Conservation (phyloP, 2,113 vertebrate species). For the Tetraodon nigroviridis region DNA sequence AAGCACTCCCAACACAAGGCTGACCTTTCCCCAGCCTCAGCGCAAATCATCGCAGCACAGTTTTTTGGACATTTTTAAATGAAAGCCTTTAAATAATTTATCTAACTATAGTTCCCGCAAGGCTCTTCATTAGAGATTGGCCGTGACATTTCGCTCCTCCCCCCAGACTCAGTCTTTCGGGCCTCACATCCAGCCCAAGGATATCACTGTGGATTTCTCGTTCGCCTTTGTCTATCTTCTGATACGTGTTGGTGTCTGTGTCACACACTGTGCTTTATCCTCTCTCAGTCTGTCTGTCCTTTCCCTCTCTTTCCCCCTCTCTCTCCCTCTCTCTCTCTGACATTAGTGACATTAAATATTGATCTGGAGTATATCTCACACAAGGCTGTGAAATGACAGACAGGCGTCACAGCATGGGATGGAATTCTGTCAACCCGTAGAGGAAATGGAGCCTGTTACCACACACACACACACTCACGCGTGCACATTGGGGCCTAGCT, state of each 20-base stretch:
- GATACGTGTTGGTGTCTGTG: conserved; percentile 12
- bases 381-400: conserved; percentile 42
- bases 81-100: conserved; percentile 82
- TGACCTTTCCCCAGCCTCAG: conserved; percentile 76
- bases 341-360: conserved; percentile 63
- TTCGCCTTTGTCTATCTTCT: conserved; percentile 44
- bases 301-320: conserved; percentile 1
- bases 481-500: conserved; percentile 10
- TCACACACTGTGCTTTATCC: conserved; percentile 13
- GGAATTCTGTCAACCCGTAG: conserved; percentile 19
- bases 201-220: conserved; percentile 66
- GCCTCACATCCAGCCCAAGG: conserved; percentile 66
- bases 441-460: conserved; percentile 47
- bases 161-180: conserved; percentile 34
- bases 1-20: conserved; percentile 73
- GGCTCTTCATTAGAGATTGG: conserved; percentile 74
- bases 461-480: no score
- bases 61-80: conserved; percentile 78
- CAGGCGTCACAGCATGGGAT: conserved; percentile 24
- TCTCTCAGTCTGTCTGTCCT: not conserved
- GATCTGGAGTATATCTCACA: conserved; percentile 26
- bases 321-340: conserved; percentile 15
- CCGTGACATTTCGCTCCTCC: conserved; percentile 70
- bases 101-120: conserved; percentile 76
- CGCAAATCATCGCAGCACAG: conserved; percentile 67